These are phyloP conservation scores for Menidia menidia DNA, from an alignment of 2,797 vertebrate genomes.

Conservation along the genomic window DNA sequence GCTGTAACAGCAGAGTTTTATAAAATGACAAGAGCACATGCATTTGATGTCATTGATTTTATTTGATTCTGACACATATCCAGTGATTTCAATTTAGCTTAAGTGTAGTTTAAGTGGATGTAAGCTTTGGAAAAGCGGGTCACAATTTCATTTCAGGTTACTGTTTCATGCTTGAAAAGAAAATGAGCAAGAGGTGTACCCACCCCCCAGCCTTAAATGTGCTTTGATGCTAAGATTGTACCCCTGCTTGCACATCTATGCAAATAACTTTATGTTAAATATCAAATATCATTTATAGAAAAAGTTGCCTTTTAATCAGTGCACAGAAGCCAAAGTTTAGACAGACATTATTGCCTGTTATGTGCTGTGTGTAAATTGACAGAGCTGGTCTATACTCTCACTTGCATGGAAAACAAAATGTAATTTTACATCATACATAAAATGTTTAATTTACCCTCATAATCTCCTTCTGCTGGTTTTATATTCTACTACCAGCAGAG, in stretches of 20 bases:
- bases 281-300: conserved; percentile 20
- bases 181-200: neutral
- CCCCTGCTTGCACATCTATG: conserved; percentile 54
- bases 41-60: neutral
- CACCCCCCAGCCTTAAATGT: neutral
- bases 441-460: conserved; percentile 4
- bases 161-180: conserved; percentile 26
- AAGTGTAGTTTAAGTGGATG: conserved; percentile 4
- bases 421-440: conserved; percentile 1
- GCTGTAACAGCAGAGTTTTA: neutral
- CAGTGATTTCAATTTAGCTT: neutral
- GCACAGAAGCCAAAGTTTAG: conserved; percentile 58
- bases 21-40: conserved; percentile 2
- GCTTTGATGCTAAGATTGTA: neutral
- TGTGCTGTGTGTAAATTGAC: conserved; percentile 25
- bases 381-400: conserved; percentile 5
- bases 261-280: conserved; percentile 28
- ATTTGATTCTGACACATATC: conserved; percentile 5
- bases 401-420: conserved; percentile 15
- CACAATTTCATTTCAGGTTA: neutral
- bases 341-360: conserved; percentile 34
- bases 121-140: neutral
- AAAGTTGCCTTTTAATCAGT: conserved; percentile 46
- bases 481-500: conserved; percentile 68
- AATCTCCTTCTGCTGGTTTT: conserved; percentile 8